Percentiles rank a stretch among this genome's conserved stretches.
Conservation (phyloP, 2,113 vertebrate genomes). For the Telmatochromis sp. region DNA sequence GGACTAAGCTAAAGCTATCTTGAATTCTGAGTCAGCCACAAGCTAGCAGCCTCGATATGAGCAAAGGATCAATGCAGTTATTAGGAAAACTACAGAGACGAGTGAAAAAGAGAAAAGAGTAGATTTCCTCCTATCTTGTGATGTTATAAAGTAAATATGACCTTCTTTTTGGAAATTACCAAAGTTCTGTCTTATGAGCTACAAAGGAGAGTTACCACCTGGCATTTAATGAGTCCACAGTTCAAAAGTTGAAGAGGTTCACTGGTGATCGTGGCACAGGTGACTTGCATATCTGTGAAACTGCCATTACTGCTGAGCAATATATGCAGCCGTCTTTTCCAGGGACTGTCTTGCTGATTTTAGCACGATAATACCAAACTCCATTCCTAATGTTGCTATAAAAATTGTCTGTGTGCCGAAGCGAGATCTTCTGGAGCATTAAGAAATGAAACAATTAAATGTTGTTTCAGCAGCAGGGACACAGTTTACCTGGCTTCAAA, state of each 20-base stretch:
- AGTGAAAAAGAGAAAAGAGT: not conserved
- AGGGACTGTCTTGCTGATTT: not conserved
- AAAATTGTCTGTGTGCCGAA: not conserved
- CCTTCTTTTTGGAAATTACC: not conserved
- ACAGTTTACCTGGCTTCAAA: not conserved
- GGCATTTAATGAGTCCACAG: not conserved
- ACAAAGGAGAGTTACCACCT: not conserved
- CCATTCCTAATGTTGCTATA: not conserved
- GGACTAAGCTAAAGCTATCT: not conserved
- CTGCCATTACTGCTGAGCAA: not conserved
- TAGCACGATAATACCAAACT: not conserved
- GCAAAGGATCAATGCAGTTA: not conserved
- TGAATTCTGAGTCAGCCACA: not conserved
- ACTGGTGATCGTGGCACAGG: not conserved
- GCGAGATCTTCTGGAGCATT: not conserved
- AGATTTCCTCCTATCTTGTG: not conserved
- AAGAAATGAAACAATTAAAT: not conserved
- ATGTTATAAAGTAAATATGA: not conserved
- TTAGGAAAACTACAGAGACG: not conserved
- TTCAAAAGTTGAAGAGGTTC: not conserved
- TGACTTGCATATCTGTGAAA: not conserved
- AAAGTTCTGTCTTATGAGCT: not conserved
- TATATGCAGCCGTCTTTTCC: not conserved
- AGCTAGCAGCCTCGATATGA: not conserved
- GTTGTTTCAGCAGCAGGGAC: not conserved